Evolutionary conservation across 2,888 invertebrate genomes (phyloP), one percentile per base, ranked within the genome.

Genomic region (Ichneumoninae sp.): DNA sequence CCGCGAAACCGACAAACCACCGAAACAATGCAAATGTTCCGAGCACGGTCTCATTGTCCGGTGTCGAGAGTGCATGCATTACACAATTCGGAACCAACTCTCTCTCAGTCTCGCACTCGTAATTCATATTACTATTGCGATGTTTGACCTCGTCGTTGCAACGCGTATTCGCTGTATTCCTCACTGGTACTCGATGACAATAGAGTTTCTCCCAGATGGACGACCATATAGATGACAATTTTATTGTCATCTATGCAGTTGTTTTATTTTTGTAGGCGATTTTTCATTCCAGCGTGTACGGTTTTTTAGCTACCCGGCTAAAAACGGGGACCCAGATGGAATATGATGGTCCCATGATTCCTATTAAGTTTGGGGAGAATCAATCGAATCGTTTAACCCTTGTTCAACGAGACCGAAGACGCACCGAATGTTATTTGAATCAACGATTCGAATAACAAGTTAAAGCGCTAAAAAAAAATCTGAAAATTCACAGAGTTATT

Each of bases 21-120:
- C 84, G 78, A 81, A 84, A 84, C 84, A 84, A 84, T 84, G 84
- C 84, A 81, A 84, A 81, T 75, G 68, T 81, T 84, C 69, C 62
- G 33, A 74, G 69, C 26, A 81, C 74, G 57, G 78, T 81, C 84
- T 78, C 84, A 78, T 81, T 84, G 84, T 84, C 78, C 81, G 57
- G 36, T 57, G 74, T 70, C 75, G 81, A 70, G 84, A 78, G 54
- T 30, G 44, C 62, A 8, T 30, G 13, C 30, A 33, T 22, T 69
- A 79, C 75, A 47, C 70, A 69, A 74, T 44, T 66, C 44, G 36
- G 65, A 60, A 69, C 74, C 30, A 13, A 13, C 57, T 74, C 71
- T 52, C 71, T 40, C 40, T 40, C 44, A 4, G 13, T 47, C 44
- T 52, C 69, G 10, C 1, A 8, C 10, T 30, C 81, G 66, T 75